Conservation (phyloP, 1,140 invertebrate genomes). For the Manduca sexta region DNA sequence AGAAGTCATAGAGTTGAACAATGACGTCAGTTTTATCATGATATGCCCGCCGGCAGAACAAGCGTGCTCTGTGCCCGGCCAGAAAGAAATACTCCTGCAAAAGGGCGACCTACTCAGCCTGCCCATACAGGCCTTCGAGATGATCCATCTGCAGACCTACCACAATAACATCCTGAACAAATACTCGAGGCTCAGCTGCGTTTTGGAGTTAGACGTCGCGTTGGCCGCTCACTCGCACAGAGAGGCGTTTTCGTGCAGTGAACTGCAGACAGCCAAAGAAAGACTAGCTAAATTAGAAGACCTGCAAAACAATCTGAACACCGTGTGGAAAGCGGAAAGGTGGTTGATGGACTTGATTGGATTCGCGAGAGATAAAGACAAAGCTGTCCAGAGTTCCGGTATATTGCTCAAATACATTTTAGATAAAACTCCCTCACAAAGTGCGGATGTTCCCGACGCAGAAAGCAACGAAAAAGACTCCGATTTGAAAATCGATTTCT, state of each 20-base stretch:
- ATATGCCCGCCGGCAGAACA: constrained; percentile 91
- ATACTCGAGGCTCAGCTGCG: constrained; percentile 92
- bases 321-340: constrained; percentile 92
- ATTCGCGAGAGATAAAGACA: constrained; percentile 88
- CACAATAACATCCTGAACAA: constrained; percentile 89
- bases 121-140: constrained; percentile 91
- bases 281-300: constrained; percentile 86
- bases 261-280: constrained; percentile 89
- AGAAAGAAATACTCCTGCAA: constrained; percentile 86
- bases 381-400: constrained; percentile 56
- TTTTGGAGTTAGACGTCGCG: constrained; percentile 92
- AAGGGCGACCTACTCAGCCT: constrained; percentile 87
- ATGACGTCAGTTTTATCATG: constrained; percentile 91
- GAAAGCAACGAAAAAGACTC: constrained; percentile 35
- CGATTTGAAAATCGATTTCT: constrained; percentile 66
- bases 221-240: constrained; percentile 93
- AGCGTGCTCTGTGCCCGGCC: constrained; percentile 92
- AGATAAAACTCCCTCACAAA: constrained; percentile 57
- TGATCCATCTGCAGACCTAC: constrained; percentile 94
- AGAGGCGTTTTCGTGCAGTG: constrained; percentile 93
- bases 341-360: constrained; percentile 97
- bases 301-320: constrained; percentile 86
- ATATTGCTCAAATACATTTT: constrained; percentile 65
- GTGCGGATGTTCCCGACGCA: constrained; percentile 25
- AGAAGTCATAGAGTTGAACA: constrained; percentile 92